Conservation (phyloP, 2,113 vertebrate genomes). For the Triplophysa siluroides region DNA sequence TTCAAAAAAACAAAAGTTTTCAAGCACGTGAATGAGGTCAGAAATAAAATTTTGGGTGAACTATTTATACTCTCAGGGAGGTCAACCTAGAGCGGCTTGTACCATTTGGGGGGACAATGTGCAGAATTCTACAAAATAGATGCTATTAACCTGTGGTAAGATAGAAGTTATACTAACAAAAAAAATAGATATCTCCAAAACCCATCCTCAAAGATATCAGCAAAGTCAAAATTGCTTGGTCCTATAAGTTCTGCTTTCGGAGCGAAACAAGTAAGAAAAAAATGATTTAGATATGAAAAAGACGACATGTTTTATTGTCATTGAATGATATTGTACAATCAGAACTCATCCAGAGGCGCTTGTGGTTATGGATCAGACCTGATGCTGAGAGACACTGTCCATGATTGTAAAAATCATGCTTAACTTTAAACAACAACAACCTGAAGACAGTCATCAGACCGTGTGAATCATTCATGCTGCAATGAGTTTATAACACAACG, state of each 20-base stretch:
- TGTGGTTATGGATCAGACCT: constrained; percentile 52
- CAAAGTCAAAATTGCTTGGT: background rate
- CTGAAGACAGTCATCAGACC: constrained; percentile 15
- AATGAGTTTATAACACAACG: background rate
- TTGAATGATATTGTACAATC: constrained; percentile 66
- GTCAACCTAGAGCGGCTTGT: too few species aligned
- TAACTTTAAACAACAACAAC: background rate
- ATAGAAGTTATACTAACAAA: too few species aligned
- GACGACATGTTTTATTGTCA: constrained; percentile 63
- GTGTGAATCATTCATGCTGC: background rate
- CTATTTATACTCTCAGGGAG: too few species aligned
- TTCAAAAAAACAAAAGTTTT: too few species aligned
- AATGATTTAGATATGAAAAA: constrained; percentile 58
- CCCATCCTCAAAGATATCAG: background rate
- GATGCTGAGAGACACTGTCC: constrained; percentile 62
- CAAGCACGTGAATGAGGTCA: too few species aligned
- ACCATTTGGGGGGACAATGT: too few species aligned
- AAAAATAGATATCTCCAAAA: too few species aligned
- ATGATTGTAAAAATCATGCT: constrained; percentile 35
- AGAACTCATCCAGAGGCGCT: constrained; percentile 66
- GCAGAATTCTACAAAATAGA: too few species aligned
- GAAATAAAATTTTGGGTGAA: too few species aligned
- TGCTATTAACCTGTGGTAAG: too few species aligned
- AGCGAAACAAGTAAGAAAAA: background rate
- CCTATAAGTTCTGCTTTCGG: background rate